Evolutionary conservation across 2,888 invertebrate species (phyloP).

Genomic region (Drosophila acutilabella): DNA sequence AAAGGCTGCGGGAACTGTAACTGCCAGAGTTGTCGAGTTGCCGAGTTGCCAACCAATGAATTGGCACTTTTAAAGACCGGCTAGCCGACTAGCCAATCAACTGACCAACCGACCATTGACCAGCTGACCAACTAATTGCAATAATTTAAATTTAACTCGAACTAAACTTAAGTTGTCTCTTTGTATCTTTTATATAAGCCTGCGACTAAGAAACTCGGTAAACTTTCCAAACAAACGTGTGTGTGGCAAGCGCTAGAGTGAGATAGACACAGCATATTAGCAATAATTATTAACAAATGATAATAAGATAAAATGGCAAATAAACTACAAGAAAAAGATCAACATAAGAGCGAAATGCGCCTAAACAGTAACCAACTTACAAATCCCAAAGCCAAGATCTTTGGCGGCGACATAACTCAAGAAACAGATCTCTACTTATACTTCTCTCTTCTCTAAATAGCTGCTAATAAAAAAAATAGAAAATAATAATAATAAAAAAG

Average conservation of each 20-base stretch:
- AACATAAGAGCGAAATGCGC: slow-evolving; percentile 37
- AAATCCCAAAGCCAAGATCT: slow-evolving; percentile 9
- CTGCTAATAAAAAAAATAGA: slow-evolving; percentile 16
- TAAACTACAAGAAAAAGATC: slow-evolving; percentile 28
- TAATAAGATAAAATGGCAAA: slow-evolving; percentile 57
- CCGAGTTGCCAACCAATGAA: slow-evolving; percentile 22
- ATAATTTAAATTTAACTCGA: slow-evolving; percentile 68
- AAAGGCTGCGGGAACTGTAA: slow-evolving; percentile 12
- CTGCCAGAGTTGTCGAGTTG: slow-evolving; percentile 39
- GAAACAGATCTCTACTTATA: slow-evolving; percentile 18
- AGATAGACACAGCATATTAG: slow-evolving; percentile 24
- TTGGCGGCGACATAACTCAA: slow-evolving; percentile 45
- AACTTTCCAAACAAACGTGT: slow-evolving; percentile 55
- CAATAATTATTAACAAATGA: slow-evolving; percentile 54
- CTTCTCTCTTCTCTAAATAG: slow-evolving; percentile 18
- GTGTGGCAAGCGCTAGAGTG: slow-evolving; percentile 23
- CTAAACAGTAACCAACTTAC: slow-evolving; percentile 13
- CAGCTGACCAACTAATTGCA: slow-evolving; percentile 56
- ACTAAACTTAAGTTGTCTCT: slow-evolving; percentile 33
- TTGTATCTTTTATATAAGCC: slow-evolving; percentile 64
- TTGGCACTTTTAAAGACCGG: slow-evolving; percentile 27
- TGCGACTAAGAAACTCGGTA: slow-evolving; percentile 17
- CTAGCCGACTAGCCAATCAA: slow-evolving; percentile 29
- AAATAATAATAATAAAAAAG: neutral
- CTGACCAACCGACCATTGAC: slow-evolving; percentile 38